phyloP scores from a whole-genome alignment of 2,797 vertebrate species.

The Ctenosaura bakeri region DNA sequence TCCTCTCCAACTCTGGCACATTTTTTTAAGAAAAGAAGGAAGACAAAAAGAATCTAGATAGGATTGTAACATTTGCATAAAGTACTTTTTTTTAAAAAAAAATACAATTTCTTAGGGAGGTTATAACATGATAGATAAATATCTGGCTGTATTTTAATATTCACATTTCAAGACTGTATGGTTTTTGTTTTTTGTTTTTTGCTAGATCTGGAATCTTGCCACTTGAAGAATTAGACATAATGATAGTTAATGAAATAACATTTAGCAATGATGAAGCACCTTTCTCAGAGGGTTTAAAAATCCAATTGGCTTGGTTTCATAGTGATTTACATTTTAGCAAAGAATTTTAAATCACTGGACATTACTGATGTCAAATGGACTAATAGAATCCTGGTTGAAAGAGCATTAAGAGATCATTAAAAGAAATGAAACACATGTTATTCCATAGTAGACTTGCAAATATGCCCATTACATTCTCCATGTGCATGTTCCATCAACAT shows the following conservation, averaged over 20 bases:
- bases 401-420: neutral
- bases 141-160: slow-evolving; percentile 14
- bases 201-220: slow-evolving; percentile 28
- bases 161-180: slow-evolving; percentile 8
- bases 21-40: neutral
- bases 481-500: too few relatives aligned
- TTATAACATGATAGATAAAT: slow-evolving; percentile 15
- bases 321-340: slow-evolving; percentile 2
- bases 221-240: slow-evolving; percentile 12
- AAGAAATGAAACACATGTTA: slow-evolving; percentile 12
- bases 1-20: slow-evolving; percentile 28
- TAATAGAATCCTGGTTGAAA: neutral
- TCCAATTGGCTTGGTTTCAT: slow-evolving; percentile 29
- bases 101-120: slow-evolving; percentile 17
- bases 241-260: neutral
- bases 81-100: slow-evolving; percentile 42
- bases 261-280: slow-evolving; percentile 3
- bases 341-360: slow-evolving; percentile 19
- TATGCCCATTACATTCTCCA: neutral
- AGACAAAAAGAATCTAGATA: neutral
- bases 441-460: neutral
- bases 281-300: neutral
- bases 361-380: slow-evolving; percentile 1
- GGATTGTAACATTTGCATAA: slow-evolving; percentile 22
- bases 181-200: neutral